Conservation (phyloP, 2,113 vertebrate genomes). For the Rhinoderma darwinii region DNA sequence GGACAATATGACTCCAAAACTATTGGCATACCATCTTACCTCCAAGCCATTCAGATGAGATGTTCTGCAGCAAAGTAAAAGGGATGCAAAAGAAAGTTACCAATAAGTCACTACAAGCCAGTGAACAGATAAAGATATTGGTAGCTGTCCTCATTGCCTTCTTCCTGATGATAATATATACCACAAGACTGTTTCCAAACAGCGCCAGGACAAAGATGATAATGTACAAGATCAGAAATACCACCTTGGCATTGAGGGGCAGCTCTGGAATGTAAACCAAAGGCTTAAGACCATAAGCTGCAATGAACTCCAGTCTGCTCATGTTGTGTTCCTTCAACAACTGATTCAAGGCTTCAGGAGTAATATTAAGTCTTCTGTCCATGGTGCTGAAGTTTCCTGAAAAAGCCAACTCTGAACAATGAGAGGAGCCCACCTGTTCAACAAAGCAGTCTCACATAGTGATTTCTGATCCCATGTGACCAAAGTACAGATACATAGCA, state of each 20-base stretch:
- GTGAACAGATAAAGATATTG: constrained; percentile 79
- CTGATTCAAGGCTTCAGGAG: constrained; percentile 74
- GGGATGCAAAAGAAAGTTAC: constrained; percentile 85
- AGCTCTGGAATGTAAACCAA: constrained; percentile 80
- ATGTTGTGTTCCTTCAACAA: constrained; percentile 77
- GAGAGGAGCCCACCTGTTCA: neutral
- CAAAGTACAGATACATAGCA: neutral
- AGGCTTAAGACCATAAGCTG: constrained; percentile 77
- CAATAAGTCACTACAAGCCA: constrained; percentile 83
- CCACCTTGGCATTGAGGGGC: constrained; percentile 72
- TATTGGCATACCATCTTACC: constrained; percentile 70
- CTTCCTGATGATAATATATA: constrained; percentile 75
- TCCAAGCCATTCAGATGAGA: constrained; percentile 80
- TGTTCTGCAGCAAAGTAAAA: constrained; percentile 81
- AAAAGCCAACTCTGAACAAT: constrained; percentile 7
- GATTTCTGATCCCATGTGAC: constrained; percentile 14
- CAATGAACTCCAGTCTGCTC: constrained; percentile 78
- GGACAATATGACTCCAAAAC: too few relatives aligned
- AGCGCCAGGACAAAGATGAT: constrained; percentile 78
- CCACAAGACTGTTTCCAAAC: constrained; percentile 79
- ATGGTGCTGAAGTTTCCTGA: constrained; percentile 52
- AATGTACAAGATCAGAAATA: constrained; percentile 76
- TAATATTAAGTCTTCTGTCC: constrained; percentile 70
- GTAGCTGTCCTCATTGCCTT: constrained; percentile 75
- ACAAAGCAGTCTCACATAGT: constrained; percentile 33